Conservation (phyloP, 2,113 vertebrate genomes). For the Pelecanoides urinatrix region DNA sequence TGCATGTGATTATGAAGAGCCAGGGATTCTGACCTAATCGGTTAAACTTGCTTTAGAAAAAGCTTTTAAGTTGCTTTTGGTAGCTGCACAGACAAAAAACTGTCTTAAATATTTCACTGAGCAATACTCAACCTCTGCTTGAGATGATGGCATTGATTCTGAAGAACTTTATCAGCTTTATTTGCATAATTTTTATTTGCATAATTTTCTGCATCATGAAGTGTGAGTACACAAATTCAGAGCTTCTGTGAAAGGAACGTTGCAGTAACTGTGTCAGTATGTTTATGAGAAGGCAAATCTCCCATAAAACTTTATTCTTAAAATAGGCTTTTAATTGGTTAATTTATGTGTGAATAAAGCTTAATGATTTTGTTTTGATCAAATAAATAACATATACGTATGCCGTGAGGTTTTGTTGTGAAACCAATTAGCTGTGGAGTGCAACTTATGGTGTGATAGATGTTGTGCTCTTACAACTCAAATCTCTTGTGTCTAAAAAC, state of each 20-base stretch:
- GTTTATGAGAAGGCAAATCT: background rate
- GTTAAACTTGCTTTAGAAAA: background rate
- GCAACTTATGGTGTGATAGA: background rate
- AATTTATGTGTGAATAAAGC: background rate
- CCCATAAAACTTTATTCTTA: background rate
- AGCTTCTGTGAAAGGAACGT: background rate
- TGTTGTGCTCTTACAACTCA: background rate
- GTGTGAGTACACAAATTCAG: background rate
- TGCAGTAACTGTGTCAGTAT: background rate
- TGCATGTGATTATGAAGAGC: background rate
- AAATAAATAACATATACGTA: background rate
- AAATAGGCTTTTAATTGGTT: background rate
- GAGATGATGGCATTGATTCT: background rate
- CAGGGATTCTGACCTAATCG: background rate
- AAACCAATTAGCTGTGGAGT: background rate
- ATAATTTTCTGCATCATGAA: background rate
- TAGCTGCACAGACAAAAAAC: background rate
- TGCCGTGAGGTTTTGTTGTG: background rate
- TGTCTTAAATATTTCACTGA: background rate
- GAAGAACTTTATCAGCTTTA: background rate
- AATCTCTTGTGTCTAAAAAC: background rate
- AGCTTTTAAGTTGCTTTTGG: background rate
- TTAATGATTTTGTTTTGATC: background rate
- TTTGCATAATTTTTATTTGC: background rate
- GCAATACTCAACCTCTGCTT: background rate